Percentiles rank a stretch among this genome's conserved stretches.
Conservation (phyloP, 1,140 invertebrate species). For the Heliothis virescens region DNA sequence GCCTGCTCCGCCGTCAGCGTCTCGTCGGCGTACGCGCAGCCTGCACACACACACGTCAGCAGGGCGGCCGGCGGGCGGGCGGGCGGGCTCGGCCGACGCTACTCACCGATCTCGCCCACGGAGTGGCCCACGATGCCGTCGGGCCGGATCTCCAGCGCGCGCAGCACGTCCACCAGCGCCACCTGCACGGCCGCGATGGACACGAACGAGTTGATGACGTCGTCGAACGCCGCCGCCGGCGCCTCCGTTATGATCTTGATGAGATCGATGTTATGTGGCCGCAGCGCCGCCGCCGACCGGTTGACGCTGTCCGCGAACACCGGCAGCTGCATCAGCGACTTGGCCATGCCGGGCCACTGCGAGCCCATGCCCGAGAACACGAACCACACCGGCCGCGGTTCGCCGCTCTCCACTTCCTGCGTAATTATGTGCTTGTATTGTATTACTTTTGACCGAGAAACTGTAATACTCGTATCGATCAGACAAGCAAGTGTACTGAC, state of each 20-base stretch:
- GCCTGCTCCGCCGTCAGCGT: constrained; percentile 97
- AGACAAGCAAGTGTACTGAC: constrained; percentile 67
- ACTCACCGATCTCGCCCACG: constrained; percentile 93
- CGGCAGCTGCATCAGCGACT: constrained; percentile 93
- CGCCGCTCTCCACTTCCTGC: constrained; percentile 74
- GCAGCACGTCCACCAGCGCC: constrained; percentile 95
- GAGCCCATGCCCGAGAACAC: constrained; percentile 98
- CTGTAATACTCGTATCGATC: background rate
- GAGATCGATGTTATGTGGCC: constrained; percentile 93
- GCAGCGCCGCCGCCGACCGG: constrained; percentile 91
- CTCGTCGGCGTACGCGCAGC: constrained; percentile 98
- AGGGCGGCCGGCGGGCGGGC: background rate
- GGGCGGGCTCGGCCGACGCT: background rate
- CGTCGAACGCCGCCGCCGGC: constrained; percentile 92
- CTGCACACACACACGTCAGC: constrained; percentile 69
- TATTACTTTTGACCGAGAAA: too few relatives aligned
- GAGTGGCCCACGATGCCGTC: constrained; percentile 99
- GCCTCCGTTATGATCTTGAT: constrained; percentile 92
- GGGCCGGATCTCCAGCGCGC: constrained; percentile 91
- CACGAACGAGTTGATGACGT: constrained; percentile 95
- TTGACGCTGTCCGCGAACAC: constrained; percentile 92
- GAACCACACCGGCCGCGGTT: constrained; percentile 95
- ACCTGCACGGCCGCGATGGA: constrained; percentile 98
- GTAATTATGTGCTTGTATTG: too few relatives aligned
- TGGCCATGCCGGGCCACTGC: constrained; percentile 98